These are phyloP conservation scores for Dione juno DNA, from an alignment of 2,888 invertebrate genomes.

Conservation along the genomic window DNA sequence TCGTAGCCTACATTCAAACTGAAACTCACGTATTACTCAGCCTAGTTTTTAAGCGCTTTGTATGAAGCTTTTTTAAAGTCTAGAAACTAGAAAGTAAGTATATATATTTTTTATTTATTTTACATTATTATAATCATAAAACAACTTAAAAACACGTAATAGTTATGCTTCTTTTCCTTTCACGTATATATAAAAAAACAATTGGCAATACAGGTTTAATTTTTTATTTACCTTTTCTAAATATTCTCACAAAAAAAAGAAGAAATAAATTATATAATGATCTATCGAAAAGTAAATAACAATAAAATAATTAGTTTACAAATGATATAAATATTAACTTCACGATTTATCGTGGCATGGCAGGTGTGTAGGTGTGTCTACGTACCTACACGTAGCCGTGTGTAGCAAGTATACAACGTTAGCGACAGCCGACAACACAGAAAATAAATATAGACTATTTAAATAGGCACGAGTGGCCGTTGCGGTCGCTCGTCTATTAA, in stretches of 20 bases:
- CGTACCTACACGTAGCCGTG: background rate
- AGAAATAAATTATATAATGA: background rate
- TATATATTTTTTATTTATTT: background rate
- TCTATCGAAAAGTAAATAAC: background rate
- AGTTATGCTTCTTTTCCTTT: no score
- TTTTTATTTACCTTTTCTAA: background rate
- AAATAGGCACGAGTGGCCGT: constrained; percentile 11
- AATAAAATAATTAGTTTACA: background rate
- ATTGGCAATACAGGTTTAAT: background rate
- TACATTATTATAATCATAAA: no score
- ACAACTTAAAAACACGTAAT: no score
- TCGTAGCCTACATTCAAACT: constrained; percentile 8
- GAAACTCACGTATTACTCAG: constrained; percentile 8
- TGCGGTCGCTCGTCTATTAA: background rate
- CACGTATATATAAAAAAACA: no score
- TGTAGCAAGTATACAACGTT: background rate
- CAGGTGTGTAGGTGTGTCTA: no score
- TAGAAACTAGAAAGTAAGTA: background rate
- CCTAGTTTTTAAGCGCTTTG: background rate
- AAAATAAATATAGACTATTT: constrained; percentile 9
- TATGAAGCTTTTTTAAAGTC: background rate
- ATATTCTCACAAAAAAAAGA: background rate
- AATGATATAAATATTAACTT: background rate
- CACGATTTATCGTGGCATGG: no score
- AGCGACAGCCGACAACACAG: background rate